Evolutionary conservation across 2,888 invertebrate genomes (phyloP), one percentile per base, ranked within the genome.

Genomic region (Papilio elwesi): DNA sequence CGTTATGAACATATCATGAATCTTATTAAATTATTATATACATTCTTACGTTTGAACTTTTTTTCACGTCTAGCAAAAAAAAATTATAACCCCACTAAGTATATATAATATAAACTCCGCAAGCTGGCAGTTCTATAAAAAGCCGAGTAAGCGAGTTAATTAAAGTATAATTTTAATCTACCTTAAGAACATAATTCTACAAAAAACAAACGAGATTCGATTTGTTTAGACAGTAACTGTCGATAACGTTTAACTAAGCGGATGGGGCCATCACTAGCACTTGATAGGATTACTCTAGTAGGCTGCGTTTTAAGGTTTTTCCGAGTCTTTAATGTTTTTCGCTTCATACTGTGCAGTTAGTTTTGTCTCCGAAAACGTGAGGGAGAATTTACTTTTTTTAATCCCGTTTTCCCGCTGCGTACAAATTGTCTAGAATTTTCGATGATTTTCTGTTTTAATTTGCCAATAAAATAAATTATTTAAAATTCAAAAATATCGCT

Each of bases 261-360:
- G 15, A 43, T 1, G 9, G 43, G 8, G 43, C 43, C 79, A 73
- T 74, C 80, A 74, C 83, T 82, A 80, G 47, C 7, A 66, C 75
- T 76, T 83, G 83, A 85, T 85, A 77, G 77, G 81, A 83, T 83
- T 83, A 82, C 78, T 74, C 76, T 78, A 78, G 79, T 79, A 81
- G 82, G 80, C 81, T 80, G 80, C 78, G 78, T 79, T 80, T 80
- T 79, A 80, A 79, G 78, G 78, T 79, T 74, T 76, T 78, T 77
- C 66, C 74, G 75, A 76, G 75, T 73, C 74, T 68, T 76, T 70
- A 77, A 76, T 75, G 74, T 80, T 79, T 77, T 73, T 71, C 70
- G 67, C 67, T 75, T 74, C 72, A 74, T 75, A 76, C 74, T 75
- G 75, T 76, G 52, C 52, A 70, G 63, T 68, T 70, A 75, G 68